Evolutionary conservation across 1,140 invertebrate species (phyloP), one percentile per base, ranked within the genome.

Genomic region (Heliconius hewitsoni): DNA sequence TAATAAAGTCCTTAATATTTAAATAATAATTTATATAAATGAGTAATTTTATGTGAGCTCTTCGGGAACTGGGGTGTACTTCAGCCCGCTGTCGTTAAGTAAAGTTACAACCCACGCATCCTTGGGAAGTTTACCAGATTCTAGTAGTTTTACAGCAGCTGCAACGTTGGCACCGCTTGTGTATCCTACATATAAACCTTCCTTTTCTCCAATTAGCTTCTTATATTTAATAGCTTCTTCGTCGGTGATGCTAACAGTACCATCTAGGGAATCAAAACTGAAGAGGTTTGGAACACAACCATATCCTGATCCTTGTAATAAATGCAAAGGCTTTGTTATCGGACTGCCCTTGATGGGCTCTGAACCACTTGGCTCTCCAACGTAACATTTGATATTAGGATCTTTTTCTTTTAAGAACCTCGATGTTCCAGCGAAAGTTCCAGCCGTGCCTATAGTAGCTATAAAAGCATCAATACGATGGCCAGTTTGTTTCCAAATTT

Each of bases 401-500:
- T 92, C 91, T 77, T 88, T 85, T 74, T 94, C 91, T 73, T 93
- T 94, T 34, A 94, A 87, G 85, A 89, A 94, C 77, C 81, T 90
- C 8, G 91, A 81, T 0, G 89, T 90, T 8, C 92, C 92, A 1
- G 86, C 84, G 73, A 94, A 94, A 1, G 91, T 92, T 5, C 92
- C 92, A 13, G 89, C 89, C 0, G 92, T 94, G 16, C 92, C 92
- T 1, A 93, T 90, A 13, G 91, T 91, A 1, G 90, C 89, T 0
- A 94, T 81, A 55, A 94, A 94, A 8, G 84, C 92, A 37, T 94
- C 92, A 2, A 94, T 86, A 16, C 80, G 91, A n/a, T 90, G 86
- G 6, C 91, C 92, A 13, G 90, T 94, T 75, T 94, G 92, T 34
- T 81, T 87, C 92, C 91, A 94, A 82, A 94, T 93, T 79, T 94